Base-by-base conservation (phyloP, 2,113 vertebrate species). In the Oncorhynchus keta region DNA sequence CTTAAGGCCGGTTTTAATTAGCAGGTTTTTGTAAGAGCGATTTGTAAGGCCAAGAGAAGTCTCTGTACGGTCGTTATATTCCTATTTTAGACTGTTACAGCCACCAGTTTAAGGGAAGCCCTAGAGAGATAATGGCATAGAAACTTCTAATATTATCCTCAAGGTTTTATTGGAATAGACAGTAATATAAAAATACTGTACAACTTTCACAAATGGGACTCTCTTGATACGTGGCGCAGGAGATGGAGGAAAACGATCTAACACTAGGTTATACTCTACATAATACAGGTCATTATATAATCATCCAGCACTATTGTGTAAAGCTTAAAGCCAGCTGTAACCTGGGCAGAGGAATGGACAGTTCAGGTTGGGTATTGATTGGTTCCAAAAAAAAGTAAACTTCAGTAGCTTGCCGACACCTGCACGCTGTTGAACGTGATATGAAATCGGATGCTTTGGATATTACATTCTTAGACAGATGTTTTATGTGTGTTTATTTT, bases 1-100 rank as follows among this genome's bases (percentile, higher is more conserved):
- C 82, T 81, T 77, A 76, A 77, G 76, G 70, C 39, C 39, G 77
- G 76, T 88, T 90, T 86, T 89, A 89, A 90, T 89, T 90, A 89
- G 83, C 82, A 70, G 82, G n/a, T 75, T 79, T 82, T 82, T 80
- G 79, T 69, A 22, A 71, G 84, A 83, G 75, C 64, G 7, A 83
- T 79, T 84, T 83, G 77, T 62, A 39, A 74, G 62, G 74, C 74
- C 69, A 35, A 73, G 73, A 51, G 20, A 70, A 72, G 55, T 39
- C 1, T 24, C 79, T 73, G 9, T 2, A 45, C 39, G 12, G 55
- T 57, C 55, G 20, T 62, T 55, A 55, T 24, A 62, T 62, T 62
- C 59, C n/a, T 62, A 11, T 62, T 24, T 62, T 8, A 24, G 75
- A 77, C 32, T 35, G 16, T 26, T 67, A 74, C 51, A 39, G 70